Conservation (phyloP, 2,113 vertebrate species). For the Telmatochromis sp. region DNA sequence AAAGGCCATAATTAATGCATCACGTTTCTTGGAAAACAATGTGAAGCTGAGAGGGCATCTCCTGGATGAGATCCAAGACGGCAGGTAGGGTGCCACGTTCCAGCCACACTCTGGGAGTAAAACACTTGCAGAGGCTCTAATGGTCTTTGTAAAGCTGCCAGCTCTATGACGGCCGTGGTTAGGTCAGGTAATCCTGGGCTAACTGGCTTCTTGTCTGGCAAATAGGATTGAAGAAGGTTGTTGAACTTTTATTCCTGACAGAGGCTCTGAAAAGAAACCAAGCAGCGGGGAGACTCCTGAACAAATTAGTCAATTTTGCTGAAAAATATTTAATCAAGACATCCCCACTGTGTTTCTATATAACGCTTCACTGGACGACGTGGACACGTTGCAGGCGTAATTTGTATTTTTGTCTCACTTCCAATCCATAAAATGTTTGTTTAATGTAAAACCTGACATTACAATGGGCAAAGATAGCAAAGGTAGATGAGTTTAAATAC, state of each 20-base stretch:
- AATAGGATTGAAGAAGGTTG: conserved; percentile 44
- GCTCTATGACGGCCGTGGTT: conserved; percentile 12
- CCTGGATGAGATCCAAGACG: not conserved
- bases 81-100: not conserved
- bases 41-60: conserved; percentile 1
- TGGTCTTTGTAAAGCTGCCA: conserved; percentile 37
- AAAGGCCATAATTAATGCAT: not conserved
- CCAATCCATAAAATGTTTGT: not conserved
- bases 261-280: not conserved
- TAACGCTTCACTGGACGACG: not conserved
- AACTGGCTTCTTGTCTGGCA: conserved; percentile 51
- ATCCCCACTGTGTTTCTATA: not conserved
- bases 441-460: not conserved
- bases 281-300: not conserved
- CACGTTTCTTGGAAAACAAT: not conserved
- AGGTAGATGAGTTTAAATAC: not conserved
- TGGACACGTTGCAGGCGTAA: not conserved
- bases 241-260: not conserved
- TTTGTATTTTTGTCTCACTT: not conserved
- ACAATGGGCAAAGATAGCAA: not conserved
- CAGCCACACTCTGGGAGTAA: not conserved
- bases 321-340: not conserved
- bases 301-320: not conserved
- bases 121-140: conserved; percentile 21
- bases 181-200: conserved; percentile 46